Base-by-base conservation (phyloP, 2,888 invertebrate species). In the Callinectes sapidus region DNA sequence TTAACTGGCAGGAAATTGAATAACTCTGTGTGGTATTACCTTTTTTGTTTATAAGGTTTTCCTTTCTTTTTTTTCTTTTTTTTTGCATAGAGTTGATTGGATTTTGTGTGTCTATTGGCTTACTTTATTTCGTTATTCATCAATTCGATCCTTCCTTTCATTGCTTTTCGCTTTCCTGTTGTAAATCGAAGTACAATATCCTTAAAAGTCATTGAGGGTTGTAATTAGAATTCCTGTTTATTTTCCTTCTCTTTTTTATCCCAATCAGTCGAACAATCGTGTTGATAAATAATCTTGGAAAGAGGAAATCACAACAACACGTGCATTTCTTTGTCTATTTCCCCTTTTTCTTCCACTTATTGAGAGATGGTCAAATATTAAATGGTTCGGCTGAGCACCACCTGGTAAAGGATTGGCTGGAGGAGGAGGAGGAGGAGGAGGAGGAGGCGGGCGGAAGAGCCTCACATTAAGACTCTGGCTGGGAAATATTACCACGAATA, bases 401-500 rank as follows among this genome's bases (percentile, higher is more conserved):
- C 32, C 35, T 48, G 48, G 54, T 48, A 42, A 87, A 48, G 54
- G 35, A 86, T 13, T 32, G 87, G 66, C 28, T 35, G 18, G 39
- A 39, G 55, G 87, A 42, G 48, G 32, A 28, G 87, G 54, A 23
- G 61, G n/a, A n/a, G n/a, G n/a, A 39, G 55, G 87, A 42, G 48
- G 35, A 55, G 89, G 89, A 61, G 87, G 55, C n/a, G 35, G 42
- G 61, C 39, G 39, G 91, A 87, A 91, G 87, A 71, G 71, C 87
- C 87, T 54, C 66, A 71, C 91, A 91, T 91, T 91, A 91, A 91
- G 66, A 14, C 71, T 39, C 32, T 91, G 87, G 87, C 91, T 91
- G 87, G 48, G 71, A 91, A 87, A 87, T 71, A 91, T 91, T 42
- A 87, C 91, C 87, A 61, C 48, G 91, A 87, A 71, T 91, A 87